phyloP scores from a whole-genome alignment of 2,113 vertebrate genomes.

The Pungitius pungitius region DNA sequence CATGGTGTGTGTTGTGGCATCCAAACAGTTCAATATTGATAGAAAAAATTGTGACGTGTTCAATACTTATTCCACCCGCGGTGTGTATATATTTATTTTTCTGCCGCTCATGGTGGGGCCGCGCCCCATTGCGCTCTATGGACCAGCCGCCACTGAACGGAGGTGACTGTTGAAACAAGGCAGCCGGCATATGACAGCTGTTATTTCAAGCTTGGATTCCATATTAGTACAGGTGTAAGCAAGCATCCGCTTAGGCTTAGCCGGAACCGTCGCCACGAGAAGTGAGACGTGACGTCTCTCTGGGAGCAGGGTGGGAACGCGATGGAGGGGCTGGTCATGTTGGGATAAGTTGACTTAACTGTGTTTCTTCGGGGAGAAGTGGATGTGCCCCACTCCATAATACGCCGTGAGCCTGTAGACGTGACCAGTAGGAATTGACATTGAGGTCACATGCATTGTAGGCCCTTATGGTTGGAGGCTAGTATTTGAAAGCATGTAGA shows the following conservation, averaged over 20 bases:
- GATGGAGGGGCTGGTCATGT: not conserved
- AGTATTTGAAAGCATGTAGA: too few species aligned
- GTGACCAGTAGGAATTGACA: not conserved
- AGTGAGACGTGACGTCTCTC: slow-evolving; percentile 18
- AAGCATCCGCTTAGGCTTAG: slow-evolving; percentile 35
- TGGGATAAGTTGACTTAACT: not conserved
- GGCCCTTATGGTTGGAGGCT: too few species aligned
- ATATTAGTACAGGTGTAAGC: slow-evolving; percentile 12
- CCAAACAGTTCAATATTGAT: too few species aligned
- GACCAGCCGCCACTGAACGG: not conserved
- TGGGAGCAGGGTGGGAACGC: not conserved
- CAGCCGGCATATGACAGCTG: slow-evolving; percentile 34
- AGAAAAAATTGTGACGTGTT: too few species aligned
- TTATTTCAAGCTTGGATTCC: slow-evolving; percentile 47
- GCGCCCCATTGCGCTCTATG: too few species aligned
- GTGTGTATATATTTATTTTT: too few species aligned
- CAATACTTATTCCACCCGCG: too few species aligned
- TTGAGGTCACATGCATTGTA: not conserved
- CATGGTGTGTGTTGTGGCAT: too few species aligned
- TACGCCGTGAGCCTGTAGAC: not conserved
- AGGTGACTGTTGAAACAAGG: slow-evolving; percentile 36
- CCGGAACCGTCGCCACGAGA: slow-evolving; percentile 8
- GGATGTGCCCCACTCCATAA: not conserved
- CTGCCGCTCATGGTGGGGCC: too few species aligned
- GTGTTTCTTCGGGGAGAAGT: slow-evolving; percentile 15